phyloP scores from a whole-genome alignment of 1,140 invertebrate genomes.

The Ips typographus region DNA sequence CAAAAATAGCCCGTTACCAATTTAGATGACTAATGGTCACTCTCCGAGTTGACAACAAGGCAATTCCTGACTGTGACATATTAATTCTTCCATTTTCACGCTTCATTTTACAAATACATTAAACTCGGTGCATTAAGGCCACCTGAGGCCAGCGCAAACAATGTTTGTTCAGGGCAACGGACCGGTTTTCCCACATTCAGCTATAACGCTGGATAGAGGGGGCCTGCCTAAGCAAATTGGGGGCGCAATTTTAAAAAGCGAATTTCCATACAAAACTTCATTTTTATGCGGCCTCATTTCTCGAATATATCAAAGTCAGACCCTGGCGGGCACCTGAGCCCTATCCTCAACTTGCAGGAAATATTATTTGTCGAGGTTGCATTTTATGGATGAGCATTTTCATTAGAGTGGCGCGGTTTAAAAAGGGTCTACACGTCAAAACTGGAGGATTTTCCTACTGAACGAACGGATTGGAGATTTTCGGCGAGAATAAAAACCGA shows the following conservation, averaged over 20 bases:
- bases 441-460: neutral
- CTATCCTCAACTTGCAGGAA: neutral
- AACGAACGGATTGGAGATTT: too few relatives aligned
- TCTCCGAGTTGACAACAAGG: constrained; percentile 23
- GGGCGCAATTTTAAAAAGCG: neutral
- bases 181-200: too few relatives aligned
- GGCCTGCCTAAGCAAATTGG: too few relatives aligned
- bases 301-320: constrained; percentile 6
- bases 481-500: too few relatives aligned
- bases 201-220: too few relatives aligned
- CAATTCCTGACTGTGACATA: constrained; percentile 35
- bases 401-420: constrained; percentile 8
- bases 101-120: constrained; percentile 34
- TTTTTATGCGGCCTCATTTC: constrained; percentile 1
- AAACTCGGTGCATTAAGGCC: constrained; percentile 23
- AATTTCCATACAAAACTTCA: neutral
- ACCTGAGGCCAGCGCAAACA: constrained; percentile 21
- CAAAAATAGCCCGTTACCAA: constrained; percentile 29
- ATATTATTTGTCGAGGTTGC: constrained; percentile 22
- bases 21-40: constrained; percentile 33
- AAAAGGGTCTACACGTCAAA: constrained; percentile 2
- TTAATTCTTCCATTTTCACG: constrained; percentile 34
- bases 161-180: too few relatives aligned
- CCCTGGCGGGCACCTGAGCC: constrained; percentile 4
- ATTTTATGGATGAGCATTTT: constrained; percentile 17